Conservation (phyloP, 2,797 vertebrate species). For the Rhinoraja longicauda region DNA sequence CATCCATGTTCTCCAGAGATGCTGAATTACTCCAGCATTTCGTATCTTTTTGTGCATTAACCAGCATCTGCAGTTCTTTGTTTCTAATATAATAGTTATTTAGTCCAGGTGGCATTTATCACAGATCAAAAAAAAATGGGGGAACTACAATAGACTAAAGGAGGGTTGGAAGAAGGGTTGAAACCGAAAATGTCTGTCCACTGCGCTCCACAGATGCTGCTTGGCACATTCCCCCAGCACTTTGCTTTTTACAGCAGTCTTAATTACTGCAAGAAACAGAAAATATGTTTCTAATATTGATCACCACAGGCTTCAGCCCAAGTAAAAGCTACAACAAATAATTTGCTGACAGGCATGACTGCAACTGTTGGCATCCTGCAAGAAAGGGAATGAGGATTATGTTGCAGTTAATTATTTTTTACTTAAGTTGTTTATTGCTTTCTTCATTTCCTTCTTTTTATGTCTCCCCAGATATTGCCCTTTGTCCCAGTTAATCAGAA, state of each 20-base stretch:
- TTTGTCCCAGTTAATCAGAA: background rate
- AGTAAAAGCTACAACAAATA: background rate
- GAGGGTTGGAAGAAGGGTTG: no score
- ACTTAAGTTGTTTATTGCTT: background rate
- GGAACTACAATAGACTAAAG: no score
- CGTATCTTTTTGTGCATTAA: no score
- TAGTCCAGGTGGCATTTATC: background rate
- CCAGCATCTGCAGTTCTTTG: no score
- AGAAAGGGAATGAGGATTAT: background rate
- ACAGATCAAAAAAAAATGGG: background rate
- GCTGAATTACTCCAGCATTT: no score
- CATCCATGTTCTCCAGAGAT: no score
- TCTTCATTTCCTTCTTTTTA: background rate
- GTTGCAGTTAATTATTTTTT: background rate
- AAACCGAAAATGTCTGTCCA: no score
- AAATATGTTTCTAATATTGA: background rate
- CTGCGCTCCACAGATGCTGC: no score
- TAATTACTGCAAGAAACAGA: background rate
- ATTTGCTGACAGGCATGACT: background rate
- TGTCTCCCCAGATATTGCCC: background rate
- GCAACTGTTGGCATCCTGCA: background rate
- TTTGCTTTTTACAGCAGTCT: background rate
- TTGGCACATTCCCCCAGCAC: no score
- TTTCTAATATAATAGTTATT: background rate
- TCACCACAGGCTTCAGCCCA: background rate